phyloP scores from a whole-genome alignment of 2,888 invertebrate genomes.

The Chironomus riparius region DNA sequence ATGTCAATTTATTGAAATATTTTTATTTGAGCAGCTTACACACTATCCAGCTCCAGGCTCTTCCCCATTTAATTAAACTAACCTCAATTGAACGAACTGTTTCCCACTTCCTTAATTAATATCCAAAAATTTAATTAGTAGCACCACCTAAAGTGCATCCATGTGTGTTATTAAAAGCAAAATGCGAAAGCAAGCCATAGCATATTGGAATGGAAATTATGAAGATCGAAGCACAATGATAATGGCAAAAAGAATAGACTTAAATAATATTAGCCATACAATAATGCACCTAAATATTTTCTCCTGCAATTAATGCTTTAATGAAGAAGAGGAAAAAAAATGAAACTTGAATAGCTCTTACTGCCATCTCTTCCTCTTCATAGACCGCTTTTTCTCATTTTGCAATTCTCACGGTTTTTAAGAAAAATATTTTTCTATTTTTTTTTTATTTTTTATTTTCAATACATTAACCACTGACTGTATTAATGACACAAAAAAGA shows the following conservation, averaged over 20 bases:
- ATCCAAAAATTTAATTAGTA: too few species aligned
- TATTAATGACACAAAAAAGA: too few species aligned
- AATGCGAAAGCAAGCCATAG: neutral
- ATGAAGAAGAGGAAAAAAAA: neutral
- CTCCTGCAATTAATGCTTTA: conserved; percentile 19
- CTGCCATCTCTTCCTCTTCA: neutral
- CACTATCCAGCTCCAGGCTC: too few species aligned
- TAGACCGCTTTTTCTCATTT: neutral
- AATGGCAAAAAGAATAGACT: neutral
- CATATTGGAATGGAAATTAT: conserved; percentile 15
- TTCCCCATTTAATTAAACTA: too few species aligned
- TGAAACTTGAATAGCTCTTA: neutral
- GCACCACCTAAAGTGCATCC: neutral
- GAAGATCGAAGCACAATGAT: conserved; percentile 26
- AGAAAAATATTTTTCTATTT: too few species aligned
- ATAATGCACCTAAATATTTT: conserved; percentile 20
- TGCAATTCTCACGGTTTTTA: neutral
- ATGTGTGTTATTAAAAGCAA: neutral
- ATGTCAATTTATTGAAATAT: too few species aligned
- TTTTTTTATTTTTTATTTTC: too few species aligned
- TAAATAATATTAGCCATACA: neutral
- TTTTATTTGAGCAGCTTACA: too few species aligned
- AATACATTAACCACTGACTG: too few species aligned
- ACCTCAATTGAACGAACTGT: too few species aligned
- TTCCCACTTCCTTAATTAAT: too few species aligned